phyloP scores from a whole-genome alignment of 2,888 invertebrate genomes.

The Eupsilia transversa region DNA sequence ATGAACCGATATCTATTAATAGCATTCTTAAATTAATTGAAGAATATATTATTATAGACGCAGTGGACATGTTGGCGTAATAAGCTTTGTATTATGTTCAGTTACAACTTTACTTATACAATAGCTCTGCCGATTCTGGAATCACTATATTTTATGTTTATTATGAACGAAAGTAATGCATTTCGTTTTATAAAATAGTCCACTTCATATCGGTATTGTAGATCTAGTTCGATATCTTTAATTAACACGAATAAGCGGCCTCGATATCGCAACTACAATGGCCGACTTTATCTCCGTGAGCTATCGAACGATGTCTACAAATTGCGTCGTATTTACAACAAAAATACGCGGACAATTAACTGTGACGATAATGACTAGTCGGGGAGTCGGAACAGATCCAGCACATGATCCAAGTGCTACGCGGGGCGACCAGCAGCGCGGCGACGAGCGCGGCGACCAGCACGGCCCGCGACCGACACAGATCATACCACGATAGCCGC shows the following conservation, averaged over 20 bases:
- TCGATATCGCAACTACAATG: conserved; percentile 81
- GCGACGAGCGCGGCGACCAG: conserved; percentile 45
- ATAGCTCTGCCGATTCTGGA: conserved; percentile 14
- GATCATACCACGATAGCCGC: conserved; percentile 58
- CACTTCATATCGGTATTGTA: conserved; percentile 60
- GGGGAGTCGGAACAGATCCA: conserved; percentile 44
- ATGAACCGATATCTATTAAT: conserved; percentile 57
- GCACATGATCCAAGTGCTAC: conserved; percentile 57
- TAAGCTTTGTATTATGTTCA: conserved; percentile 30
- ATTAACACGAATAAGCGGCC: conserved; percentile 83
- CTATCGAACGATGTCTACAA: conserved; percentile 83
- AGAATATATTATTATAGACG: conserved; percentile 41
- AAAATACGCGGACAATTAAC: conserved; percentile 83
- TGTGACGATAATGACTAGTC: conserved; percentile 63
- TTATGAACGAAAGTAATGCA: conserved; percentile 33
- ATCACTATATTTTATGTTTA: conserved; percentile 13
- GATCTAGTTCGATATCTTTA: conserved; percentile 81
- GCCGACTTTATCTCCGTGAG: conserved; percentile 78
- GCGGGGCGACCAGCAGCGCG: conserved; percentile 37
- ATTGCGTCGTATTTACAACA: conserved; percentile 82
- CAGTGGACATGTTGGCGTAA: conserved; percentile 40
- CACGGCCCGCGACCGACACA: conserved; percentile 46
- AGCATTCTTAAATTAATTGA: conserved; percentile 59
- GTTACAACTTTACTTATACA: conserved; percentile 25
- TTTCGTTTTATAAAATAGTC: conserved; percentile 51